Evolutionary conservation across 2,797 vertebrate genomes (phyloP).

Genomic region (Lagorchestes hirsutus): DNA sequence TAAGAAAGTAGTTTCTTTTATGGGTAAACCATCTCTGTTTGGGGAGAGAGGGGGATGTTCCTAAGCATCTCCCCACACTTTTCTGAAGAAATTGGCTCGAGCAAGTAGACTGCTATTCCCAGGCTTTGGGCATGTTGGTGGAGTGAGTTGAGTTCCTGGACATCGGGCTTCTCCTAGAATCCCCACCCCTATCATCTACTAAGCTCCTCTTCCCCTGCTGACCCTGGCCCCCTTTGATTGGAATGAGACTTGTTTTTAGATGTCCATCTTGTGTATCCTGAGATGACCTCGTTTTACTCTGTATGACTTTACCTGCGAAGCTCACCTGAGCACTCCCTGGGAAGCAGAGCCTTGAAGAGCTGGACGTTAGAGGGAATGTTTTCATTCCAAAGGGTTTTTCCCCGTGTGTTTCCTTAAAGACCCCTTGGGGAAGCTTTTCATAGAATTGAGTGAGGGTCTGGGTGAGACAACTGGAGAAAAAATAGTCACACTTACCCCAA

Average conservation of each 20-base stretch:
- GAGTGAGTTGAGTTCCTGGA: neutral
- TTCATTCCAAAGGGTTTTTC: neutral
- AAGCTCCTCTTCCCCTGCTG: neutral
- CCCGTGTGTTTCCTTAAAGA: neutral
- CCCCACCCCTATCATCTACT: neutral
- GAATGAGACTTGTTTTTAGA: neutral
- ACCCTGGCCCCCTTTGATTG: neutral
- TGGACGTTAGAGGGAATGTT: neutral
- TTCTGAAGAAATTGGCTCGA: neutral
- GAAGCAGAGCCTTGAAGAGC: neutral
- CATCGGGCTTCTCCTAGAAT: neutral
- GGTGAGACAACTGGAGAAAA: neutral
- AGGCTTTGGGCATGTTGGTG: neutral
- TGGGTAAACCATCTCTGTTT: neutral
- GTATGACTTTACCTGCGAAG: neutral
- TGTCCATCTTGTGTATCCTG: neutral
- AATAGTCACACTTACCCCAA: neutral
- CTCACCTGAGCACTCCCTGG: neutral
- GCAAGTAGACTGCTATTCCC: neutral
- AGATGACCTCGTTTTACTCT: neutral
- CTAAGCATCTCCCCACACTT: neutral
- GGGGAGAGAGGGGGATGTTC: neutral
- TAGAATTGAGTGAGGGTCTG: neutral
- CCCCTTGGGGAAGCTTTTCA: neutral
- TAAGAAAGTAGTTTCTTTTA: slow-evolving; percentile 1